Base-by-base conservation (phyloP, 2,888 invertebrate species). In the Melipona bicolor region DNA sequence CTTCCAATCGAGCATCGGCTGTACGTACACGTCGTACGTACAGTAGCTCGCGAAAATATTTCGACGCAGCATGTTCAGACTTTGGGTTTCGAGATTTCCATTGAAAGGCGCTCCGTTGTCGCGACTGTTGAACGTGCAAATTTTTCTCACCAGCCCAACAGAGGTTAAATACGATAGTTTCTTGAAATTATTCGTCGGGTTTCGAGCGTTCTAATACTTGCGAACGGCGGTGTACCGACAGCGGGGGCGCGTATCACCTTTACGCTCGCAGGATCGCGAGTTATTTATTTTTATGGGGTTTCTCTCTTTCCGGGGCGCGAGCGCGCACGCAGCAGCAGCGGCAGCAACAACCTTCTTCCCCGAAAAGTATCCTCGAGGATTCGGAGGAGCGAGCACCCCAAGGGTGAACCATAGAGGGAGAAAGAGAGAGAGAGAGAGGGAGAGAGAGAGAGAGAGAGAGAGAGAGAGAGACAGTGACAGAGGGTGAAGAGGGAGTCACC, bases 271-370 rank as follows among this genome's bases (percentile, higher is more conserved):
- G 88, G 79, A 87, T 87, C 88, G 91, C 90, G 91, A 91, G 92
- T 93, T 93, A 93, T 93, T 93, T 93, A 93, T 94, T 94, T 94
- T 94, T 93, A 94, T 93, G 93, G 92, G 91, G 91, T 88, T 91
- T 91, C 89, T 86, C 90, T 88, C 85, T 91, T 88, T 84, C 86
- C 86, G 83, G 64, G 27, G 27, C 36, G 59, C 75, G 36, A 32
- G 79, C 52, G 62, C 43, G 77, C 43, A 61, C 54, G 64, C 54
- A 67, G 54, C 43, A 56, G 56, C 56, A 32, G 9, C 36, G 9
- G 36, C 36, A 36, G 64, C 54, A 67, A 43, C 43, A 56, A n/a
- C 56, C 61, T 82, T 71, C 76, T 71, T 74, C 59, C 19, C 65
- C 76, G 77, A 69, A 84, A 78, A 56, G 77, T 36, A 36, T 88